Percentiles rank a stretch among this genome's conserved stretches.
phyloP scores from a whole-genome alignment of 1,140 invertebrate species.

The Galendromus occidentalis region DNA sequence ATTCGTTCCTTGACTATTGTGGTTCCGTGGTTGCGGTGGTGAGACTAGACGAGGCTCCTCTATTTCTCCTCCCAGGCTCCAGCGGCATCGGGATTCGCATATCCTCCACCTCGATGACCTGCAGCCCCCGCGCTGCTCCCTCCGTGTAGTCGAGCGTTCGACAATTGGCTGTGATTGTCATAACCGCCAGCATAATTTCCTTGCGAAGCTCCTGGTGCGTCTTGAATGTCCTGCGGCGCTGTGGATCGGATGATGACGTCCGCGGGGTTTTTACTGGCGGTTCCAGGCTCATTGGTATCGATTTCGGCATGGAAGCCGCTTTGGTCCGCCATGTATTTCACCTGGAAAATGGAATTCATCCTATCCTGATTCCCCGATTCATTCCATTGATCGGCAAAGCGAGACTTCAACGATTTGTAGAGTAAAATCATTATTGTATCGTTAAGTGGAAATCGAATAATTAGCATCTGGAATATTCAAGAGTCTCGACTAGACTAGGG shows the following conservation, averaged over 20 bases:
- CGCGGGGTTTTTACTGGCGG: conserved; percentile 11
- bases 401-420: too few relatives aligned
- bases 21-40: too few relatives aligned
- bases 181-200: too few relatives aligned
- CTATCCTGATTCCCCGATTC: too few relatives aligned
- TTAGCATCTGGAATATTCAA: too few relatives aligned
- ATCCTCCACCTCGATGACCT: neutral
- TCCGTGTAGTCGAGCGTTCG: too few relatives aligned
- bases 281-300: conserved; percentile 17
- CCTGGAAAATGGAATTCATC: conserved; percentile 4
- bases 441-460: neutral
- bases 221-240: conserved; percentile 5
- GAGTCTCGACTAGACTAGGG: neutral
- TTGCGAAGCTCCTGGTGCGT: neutral
- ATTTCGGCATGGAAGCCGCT: conserved; percentile 17
- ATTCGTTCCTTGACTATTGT: too few relatives aligned
- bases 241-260: conserved; percentile 14
- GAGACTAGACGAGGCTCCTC: neutral
- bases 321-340: conserved; percentile 16
- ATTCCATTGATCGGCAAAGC: too few relatives aligned
- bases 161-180: too few relatives aligned
- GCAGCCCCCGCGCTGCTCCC: neutral
- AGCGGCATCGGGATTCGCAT: neutral
- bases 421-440: neutral
- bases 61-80: neutral